Conservation (phyloP, 2,888 invertebrate genomes). For the Sarcophaga caerulescens region DNA sequence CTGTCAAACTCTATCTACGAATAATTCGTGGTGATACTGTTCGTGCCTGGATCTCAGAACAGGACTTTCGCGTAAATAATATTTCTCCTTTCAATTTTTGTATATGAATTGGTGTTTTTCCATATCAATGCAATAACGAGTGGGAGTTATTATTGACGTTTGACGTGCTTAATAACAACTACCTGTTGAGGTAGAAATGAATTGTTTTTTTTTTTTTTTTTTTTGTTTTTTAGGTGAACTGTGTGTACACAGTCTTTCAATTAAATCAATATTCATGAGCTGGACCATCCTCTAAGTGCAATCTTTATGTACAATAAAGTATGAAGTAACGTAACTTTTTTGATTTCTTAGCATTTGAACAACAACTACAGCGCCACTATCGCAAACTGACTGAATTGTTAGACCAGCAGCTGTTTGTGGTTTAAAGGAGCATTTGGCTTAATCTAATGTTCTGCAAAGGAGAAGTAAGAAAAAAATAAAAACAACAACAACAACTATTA, state of each 20-base stretch:
- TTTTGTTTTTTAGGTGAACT: not conserved
- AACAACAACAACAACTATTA: not conserved
- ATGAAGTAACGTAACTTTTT: constrained; percentile 17
- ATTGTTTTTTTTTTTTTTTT: not conserved
- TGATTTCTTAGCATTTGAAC: not conserved
- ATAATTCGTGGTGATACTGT: no score
- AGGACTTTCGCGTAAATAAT: no score
- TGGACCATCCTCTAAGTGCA: constrained; percentile 72
- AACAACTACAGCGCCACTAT: constrained; percentile 8
- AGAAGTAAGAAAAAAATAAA: constrained; percentile 8
- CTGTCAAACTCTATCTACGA: no score
- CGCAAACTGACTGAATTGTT: constrained; percentile 41
- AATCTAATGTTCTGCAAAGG: constrained; percentile 72
- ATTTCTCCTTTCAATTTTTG: no score
- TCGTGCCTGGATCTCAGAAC: no score
- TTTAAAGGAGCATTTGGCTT: constrained; percentile 57
- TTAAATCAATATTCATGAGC: constrained; percentile 78
- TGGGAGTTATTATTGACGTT: no score
- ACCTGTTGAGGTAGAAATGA: not conserved
- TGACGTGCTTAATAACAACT: not conserved
- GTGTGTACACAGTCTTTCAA: constrained; percentile 75
- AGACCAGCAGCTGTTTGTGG: constrained; percentile 53
- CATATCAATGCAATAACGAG: no score
- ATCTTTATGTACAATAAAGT: constrained; percentile 68
- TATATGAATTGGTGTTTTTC: no score